A percentile compares a stretch with the other conserved stretches of the same genome.
Conservation (phyloP, 2,888 invertebrate species). For the Cistogaster globosa region DNA sequence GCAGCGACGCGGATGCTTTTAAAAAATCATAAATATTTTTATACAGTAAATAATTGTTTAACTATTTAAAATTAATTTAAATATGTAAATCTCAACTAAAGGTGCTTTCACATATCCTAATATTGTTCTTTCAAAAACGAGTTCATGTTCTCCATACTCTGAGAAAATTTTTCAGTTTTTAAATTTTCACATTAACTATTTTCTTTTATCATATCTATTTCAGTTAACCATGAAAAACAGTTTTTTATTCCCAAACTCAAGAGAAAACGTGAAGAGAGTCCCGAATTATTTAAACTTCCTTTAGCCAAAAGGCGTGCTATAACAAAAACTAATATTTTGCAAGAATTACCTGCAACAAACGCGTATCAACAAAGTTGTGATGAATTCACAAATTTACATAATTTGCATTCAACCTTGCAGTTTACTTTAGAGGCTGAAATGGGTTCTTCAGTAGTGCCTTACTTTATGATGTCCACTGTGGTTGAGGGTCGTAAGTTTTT, state of each 20-base stretch:
- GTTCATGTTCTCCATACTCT: no score
- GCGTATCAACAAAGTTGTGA: not conserved
- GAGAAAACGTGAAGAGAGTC: not conserved
- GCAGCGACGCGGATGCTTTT: no score
- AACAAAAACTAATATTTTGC: not conserved
- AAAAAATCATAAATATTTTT: no score
- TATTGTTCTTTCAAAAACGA: no score
- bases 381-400: not conserved
- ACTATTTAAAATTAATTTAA: no score
- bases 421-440: constrained; percentile 46
- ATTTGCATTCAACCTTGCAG: constrained; percentile 26
- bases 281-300: not conserved
- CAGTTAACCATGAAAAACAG: not conserved
- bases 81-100: no score
- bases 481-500: constrained; percentile 43
- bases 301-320: not conserved
- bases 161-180: no score
- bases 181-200: not conserved
- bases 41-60: no score
- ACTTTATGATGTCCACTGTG: constrained; percentile 35
- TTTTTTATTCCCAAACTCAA: not conserved
- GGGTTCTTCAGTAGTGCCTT: constrained; percentile 6
- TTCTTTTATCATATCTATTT: not conserved
- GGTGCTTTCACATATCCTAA: no score
- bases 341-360: not conserved